phyloP scores from a whole-genome alignment of 2,888 invertebrate genomes.

The Molorchus minor region DNA sequence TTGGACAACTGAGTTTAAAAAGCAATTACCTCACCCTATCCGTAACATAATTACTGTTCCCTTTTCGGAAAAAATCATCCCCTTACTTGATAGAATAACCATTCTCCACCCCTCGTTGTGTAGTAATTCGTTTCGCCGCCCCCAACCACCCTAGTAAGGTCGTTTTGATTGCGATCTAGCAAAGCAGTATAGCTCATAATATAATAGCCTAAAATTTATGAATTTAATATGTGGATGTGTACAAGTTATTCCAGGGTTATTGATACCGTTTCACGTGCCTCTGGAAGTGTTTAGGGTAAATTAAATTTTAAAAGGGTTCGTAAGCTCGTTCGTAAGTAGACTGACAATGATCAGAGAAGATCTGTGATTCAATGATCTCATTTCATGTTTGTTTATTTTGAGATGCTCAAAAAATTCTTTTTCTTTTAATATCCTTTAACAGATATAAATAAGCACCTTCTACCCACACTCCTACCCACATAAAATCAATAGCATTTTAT shows the following conservation, averaged over 20 bases:
- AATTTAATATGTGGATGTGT: slow-evolving; percentile 19
- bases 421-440: no score
- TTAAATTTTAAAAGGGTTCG: no score
- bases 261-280: no score
- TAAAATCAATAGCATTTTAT: no score
- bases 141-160: slow-evolving; percentile 22
- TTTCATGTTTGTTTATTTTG: no score
- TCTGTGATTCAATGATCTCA: no score
- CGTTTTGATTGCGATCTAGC: slow-evolving; percentile 44
- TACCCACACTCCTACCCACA: no score
- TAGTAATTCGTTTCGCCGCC: slow-evolving; percentile 24
- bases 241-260: slow-evolving; percentile 1
- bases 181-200: slow-evolving; percentile 59
- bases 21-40: slow-evolving; percentile 59
- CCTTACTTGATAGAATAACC: slow-evolving; percentile 24
- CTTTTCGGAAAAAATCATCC: slow-evolving; percentile 51
- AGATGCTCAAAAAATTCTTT: no score
- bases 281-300: no score
- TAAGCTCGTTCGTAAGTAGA: no score
- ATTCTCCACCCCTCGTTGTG: slow-evolving; percentile 21
- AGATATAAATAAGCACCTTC: no score
- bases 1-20: slow-evolving; percentile 58
- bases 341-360: no score
- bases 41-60: slow-evolving; percentile 60
- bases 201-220: slow-evolving; percentile 55